Evolutionary conservation across 1,140 invertebrate genomes (phyloP).

Genomic region (Drosophila persimilis): DNA sequence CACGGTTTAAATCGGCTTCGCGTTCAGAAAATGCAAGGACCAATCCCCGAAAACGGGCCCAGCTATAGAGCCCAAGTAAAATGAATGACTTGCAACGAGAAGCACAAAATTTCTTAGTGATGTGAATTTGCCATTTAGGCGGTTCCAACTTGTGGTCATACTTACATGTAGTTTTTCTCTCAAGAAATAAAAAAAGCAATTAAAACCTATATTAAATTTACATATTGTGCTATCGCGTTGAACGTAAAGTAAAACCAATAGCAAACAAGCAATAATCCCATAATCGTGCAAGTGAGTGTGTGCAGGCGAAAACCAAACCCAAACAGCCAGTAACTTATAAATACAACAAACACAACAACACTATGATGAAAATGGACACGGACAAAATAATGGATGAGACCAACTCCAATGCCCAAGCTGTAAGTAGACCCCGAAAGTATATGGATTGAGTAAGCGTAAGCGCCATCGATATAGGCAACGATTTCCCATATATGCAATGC

Average conservation of each 20-base stretch:
- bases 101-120: too few species aligned
- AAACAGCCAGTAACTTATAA: constrained; percentile 48
- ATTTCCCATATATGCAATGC: constrained; percentile 17
- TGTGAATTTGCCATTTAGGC: constrained; percentile 22
- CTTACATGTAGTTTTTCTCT: constrained; percentile 43
- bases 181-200: constrained; percentile 24
- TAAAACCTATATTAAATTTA: constrained; percentile 9
- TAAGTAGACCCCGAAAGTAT: constrained; percentile 52
- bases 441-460: constrained; percentile 14
- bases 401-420: constrained; percentile 83
- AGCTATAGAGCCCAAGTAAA: too few species aligned
- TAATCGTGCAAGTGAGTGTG: constrained; percentile 19
- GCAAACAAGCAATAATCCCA: constrained; percentile 18
- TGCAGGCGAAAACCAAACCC: constrained; percentile 24
- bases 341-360: constrained; percentile 70
- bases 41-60: too few species aligned
- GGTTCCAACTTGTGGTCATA: constrained; percentile 38
- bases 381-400: constrained; percentile 84
- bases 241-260: constrained; percentile 7
- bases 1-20: too few species aligned
- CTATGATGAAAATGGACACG: constrained; percentile 84
- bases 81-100: too few species aligned
- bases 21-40: too few species aligned
- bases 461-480: constrained; percentile 12
- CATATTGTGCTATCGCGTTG: constrained; percentile 4